These are phyloP conservation scores for Acholoe squamosa DNA, from an alignment of 2,888 invertebrate genomes.

Conservation along the genomic window DNA sequence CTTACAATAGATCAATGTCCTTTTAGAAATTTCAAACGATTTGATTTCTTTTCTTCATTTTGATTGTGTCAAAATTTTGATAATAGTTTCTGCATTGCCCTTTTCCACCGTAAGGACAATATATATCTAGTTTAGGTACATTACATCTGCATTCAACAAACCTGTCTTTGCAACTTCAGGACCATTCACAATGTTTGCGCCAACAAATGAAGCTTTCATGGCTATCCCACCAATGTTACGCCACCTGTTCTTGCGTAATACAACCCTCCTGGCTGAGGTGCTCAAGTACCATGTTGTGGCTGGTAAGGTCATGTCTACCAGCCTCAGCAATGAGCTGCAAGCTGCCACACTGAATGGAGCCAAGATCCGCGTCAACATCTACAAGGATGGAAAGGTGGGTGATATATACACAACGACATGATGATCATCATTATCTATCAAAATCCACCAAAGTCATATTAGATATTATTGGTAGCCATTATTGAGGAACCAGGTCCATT, in stretches of 20 bases:
- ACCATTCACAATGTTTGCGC: conserved; percentile 74
- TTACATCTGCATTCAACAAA: neutral
- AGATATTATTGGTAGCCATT: no score
- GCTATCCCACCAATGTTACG: conserved; percentile 69
- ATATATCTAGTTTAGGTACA: no score
- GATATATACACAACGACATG: no score
- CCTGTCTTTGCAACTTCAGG: conserved; percentile 55
- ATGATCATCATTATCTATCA: neutral
- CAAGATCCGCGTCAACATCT: conserved; percentile 72
- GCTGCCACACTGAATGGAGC: conserved; percentile 69
- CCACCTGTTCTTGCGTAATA: conserved; percentile 69
- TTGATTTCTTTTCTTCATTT: no score
- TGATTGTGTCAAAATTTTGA: no score
- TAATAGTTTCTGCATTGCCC: no score
- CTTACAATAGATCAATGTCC: no score
- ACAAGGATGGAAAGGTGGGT: conserved; percentile 70
- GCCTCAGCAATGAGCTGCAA: conserved; percentile 71
- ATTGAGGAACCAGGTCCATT: no score
- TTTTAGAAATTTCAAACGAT: no score
- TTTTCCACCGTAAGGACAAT: no score
- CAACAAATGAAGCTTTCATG: conserved; percentile 71
- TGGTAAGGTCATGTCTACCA: conserved; percentile 70
- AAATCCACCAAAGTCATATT: no score
- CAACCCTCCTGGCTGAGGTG: conserved; percentile 66
- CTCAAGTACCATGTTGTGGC: conserved; percentile 70